Conservation (phyloP, 2,113 vertebrate species). For the Zosterops hypoxanthus region DNA sequence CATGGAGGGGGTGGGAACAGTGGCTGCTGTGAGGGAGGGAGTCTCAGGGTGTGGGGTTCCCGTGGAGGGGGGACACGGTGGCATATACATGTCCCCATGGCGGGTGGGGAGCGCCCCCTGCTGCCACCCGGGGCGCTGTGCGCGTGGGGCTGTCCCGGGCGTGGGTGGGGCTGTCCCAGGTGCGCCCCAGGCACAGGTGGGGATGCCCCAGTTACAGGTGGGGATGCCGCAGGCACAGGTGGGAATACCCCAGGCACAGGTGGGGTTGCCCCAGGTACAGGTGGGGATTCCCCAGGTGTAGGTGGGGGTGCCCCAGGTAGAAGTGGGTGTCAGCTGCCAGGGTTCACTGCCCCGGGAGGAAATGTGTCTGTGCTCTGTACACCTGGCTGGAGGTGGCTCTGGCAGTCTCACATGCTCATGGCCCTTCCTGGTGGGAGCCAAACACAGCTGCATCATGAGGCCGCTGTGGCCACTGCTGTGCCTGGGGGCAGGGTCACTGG, state of each 20-base stretch:
- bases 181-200: too few relatives aligned
- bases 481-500: background rate
- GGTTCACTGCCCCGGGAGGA: rapidly evolving
- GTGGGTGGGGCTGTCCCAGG: background rate
- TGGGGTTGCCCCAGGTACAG: rapidly evolving
- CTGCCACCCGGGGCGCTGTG: background rate
- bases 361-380: background rate
- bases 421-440: background rate
- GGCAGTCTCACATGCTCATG: background rate
- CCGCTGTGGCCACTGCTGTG: background rate
- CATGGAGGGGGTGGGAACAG: background rate
- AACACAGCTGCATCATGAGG: background rate
- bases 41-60: background rate
- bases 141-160: background rate
- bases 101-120: background rate
- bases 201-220: background rate
- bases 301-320: background rate
- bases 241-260: background rate
- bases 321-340: background rate
- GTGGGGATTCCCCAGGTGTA: background rate
- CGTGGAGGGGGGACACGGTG: background rate
- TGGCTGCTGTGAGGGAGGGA: background rate
- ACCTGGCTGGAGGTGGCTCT: background rate
- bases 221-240: background rate
- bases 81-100: background rate